These are phyloP conservation scores for Chlamydotis undulata DNA, from an alignment of 2,113 vertebrate genomes.

Conservation along the genomic window DNA sequence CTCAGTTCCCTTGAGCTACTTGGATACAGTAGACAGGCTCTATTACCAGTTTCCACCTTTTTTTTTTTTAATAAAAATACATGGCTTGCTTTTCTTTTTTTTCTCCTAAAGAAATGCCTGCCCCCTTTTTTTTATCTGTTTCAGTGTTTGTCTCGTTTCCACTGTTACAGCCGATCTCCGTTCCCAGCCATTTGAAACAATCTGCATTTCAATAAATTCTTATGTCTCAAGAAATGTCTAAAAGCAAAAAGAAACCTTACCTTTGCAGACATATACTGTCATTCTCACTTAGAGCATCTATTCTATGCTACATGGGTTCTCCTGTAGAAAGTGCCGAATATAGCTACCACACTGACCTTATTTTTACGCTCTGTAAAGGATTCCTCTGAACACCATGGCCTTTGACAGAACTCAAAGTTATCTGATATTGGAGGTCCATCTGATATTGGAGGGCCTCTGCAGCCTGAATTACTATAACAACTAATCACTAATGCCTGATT, in stretches of 20 bases:
- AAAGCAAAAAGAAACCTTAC: not conserved
- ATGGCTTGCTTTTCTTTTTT: not conserved
- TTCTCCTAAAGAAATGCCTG: not conserved
- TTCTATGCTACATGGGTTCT: not conserved
- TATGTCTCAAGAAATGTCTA: not conserved
- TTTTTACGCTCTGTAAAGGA: not conserved
- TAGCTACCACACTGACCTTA: not conserved
- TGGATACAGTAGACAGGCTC: not conserved
- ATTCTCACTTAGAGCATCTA: not conserved
- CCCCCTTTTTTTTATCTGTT: not conserved
- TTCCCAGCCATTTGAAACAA: slow-evolving; percentile 6
- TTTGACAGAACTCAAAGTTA: not conserved
- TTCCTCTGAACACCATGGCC: not conserved
- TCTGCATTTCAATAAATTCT: not conserved
- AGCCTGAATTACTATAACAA: not conserved
- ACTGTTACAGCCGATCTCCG: not conserved
- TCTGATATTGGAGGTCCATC: not conserved
- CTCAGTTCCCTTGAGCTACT: not conserved
- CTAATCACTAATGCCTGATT: not conserved
- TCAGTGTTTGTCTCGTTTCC: slow-evolving; percentile 8
- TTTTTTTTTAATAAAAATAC: not conserved
- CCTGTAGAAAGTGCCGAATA: not conserved
- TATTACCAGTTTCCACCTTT: slow-evolving; percentile 13
- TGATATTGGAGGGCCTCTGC: not conserved
- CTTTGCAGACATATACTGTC: not conserved